Conservation (phyloP, 2,888 invertebrate species). For the Drosophila koepferae region DNA sequence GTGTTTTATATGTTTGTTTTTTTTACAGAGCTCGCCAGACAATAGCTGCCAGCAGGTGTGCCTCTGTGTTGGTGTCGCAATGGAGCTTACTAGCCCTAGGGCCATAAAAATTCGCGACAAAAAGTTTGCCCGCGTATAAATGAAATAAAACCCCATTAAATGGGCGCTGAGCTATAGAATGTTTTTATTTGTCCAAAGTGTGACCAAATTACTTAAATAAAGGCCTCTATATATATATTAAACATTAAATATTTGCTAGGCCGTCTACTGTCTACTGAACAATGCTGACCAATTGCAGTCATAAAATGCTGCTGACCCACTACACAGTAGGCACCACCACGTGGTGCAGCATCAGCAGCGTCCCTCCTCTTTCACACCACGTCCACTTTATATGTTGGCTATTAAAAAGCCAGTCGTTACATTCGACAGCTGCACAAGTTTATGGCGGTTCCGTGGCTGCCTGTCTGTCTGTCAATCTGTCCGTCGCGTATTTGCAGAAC, state of each 20-base stretch:
- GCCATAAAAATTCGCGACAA: constrained; percentile 67
- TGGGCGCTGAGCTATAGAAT: constrained; percentile 40
- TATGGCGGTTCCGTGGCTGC: constrained; percentile 44
- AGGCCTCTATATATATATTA: constrained; percentile 22
- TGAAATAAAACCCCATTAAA: constrained; percentile 76
- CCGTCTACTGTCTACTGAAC: constrained; percentile 23
- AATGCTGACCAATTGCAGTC: constrained; percentile 63
- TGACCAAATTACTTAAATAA: constrained; percentile 71
- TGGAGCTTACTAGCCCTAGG: constrained; percentile 1
- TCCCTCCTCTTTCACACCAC: not conserved
- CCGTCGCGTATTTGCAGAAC: constrained; percentile 64
- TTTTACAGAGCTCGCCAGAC: constrained; percentile 33
- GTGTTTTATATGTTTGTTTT: constrained; percentile 62
- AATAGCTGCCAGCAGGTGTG: constrained; percentile 32
- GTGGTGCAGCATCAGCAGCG: not conserved
- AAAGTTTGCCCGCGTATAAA: constrained; percentile 31
- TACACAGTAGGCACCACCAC: constrained; percentile 12
- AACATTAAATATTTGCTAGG: not conserved
- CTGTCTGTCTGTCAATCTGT: constrained; percentile 31
- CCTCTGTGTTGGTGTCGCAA: not conserved
- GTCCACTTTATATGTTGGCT: constrained; percentile 55
- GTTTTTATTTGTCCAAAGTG: constrained; percentile 17
- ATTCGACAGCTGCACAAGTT: constrained; percentile 71
- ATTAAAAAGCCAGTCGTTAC: constrained; percentile 75
- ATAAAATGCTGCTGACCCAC: constrained; percentile 56